Percentiles rank a stretch among this genome's conserved stretches.
phyloP scores from a whole-genome alignment of 37 sponge, comb jelly and placozoan species.

The Aplysina aerophoba region DNA sequence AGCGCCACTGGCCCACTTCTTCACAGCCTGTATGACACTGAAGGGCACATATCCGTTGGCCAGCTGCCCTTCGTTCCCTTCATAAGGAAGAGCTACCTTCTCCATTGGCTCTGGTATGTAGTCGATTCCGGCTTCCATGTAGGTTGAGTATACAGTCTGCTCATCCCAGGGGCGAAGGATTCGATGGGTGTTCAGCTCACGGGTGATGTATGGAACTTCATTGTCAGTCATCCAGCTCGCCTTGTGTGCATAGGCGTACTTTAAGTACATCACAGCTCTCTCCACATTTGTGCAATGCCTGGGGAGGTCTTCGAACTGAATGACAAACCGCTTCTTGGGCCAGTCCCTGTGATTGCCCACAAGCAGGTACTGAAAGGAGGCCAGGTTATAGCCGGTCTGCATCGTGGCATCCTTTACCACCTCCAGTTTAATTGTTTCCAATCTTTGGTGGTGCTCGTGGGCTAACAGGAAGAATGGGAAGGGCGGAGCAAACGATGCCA shows the following conservation, averaged over 20 bases:
- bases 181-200: constrained; percentile 24
- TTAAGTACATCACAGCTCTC: constrained; percentile 40
- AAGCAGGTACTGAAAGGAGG: constrained; percentile 24
- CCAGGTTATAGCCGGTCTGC: background rate
- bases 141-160: background rate
- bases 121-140: too few relatives aligned
- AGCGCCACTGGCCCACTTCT: constrained; percentile 36
- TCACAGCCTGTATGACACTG: constrained; percentile 35
- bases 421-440: background rate
- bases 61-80: background rate
- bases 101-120: too few relatives aligned
- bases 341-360: constrained; percentile 27
- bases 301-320: constrained; percentile 44
- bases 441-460: too few relatives aligned
- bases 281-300: constrained; percentile 1
- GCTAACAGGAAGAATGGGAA: too few relatives aligned
- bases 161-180: constrained; percentile 39
- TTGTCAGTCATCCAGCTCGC: constrained; percentile 9
- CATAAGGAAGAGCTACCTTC: too few relatives aligned
- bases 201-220: constrained; percentile 36
- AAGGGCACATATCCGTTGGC: constrained; percentile 33
- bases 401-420: background rate
- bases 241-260: constrained; percentile 41
- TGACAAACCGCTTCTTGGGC: constrained; percentile 36
- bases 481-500: too few relatives aligned